These are phyloP conservation scores for Colostygia pectinataria DNA, from an alignment of 2,888 invertebrate species.

Conservation along the genomic window DNA sequence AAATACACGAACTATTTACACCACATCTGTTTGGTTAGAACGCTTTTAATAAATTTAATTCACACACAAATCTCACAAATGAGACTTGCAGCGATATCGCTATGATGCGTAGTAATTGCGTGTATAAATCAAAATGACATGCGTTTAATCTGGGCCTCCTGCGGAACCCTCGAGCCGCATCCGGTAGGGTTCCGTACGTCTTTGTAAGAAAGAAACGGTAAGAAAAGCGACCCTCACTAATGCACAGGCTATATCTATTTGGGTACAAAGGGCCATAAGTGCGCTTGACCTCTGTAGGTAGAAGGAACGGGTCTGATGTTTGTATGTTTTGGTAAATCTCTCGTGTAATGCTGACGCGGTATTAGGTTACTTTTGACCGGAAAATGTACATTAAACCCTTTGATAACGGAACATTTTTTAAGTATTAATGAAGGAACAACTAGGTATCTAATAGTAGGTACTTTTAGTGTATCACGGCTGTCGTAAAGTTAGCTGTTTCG, in stretches of 20 bases:
- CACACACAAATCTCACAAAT: conserved; percentile 41
- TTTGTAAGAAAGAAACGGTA: conserved; percentile 57
- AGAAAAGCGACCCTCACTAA: conserved; percentile 72
- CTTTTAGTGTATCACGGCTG: too few species aligned
- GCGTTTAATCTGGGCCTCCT: conserved; percentile 65
- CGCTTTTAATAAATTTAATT: conserved; percentile 45
- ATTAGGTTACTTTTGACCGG: conserved; percentile 40
- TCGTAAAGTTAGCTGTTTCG: too few species aligned
- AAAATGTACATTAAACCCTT: conserved; percentile 32
- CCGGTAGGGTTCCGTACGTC: conserved; percentile 53
- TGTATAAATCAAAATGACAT: conserved; percentile 78
- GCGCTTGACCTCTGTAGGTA: conserved; percentile 69
- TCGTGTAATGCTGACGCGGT: conserved; percentile 39
- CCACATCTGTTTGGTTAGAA: conserved; percentile 45
- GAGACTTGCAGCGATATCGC: conserved; percentile 26
- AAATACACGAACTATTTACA: conserved; percentile 45
- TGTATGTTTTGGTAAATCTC: conserved; percentile 46
- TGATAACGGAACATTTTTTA: conserved; percentile 15
- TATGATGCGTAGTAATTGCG: conserved; percentile 59
- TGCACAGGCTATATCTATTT: conserved; percentile 75
- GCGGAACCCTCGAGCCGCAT: conserved; percentile 56
- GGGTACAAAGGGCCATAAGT: conserved; percentile 66
- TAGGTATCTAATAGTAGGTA: too few species aligned
- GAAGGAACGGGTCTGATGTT: conserved; percentile 45
- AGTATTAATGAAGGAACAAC: too few species aligned